Conservation (phyloP, 2,797 vertebrate genomes). For the Sternotherus odoratus region DNA sequence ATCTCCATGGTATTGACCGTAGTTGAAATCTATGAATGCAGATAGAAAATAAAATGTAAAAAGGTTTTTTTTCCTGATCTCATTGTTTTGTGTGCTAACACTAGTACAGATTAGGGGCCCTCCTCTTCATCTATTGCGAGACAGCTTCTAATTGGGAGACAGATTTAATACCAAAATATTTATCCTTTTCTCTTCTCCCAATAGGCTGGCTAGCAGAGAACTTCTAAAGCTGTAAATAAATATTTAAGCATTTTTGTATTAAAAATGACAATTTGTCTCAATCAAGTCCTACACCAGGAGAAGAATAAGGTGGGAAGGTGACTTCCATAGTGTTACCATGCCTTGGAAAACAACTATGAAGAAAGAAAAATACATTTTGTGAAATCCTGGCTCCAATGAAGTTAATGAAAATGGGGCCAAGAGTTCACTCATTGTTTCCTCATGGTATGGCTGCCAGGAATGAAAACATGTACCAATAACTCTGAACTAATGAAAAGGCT, state of each 20-base stretch:
- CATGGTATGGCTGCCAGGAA: not conserved
- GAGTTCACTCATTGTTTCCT: not conserved
- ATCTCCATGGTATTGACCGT: constrained; percentile 82
- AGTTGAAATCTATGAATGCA: constrained; percentile 78
- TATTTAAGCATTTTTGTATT: not conserved
- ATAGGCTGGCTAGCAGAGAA: not conserved
- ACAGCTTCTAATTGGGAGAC: not conserved
- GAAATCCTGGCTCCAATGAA: not conserved
- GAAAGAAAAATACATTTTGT: not conserved
- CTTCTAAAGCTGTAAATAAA: not conserved
- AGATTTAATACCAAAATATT: not conserved
- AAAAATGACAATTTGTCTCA: not conserved
- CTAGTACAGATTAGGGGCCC: not conserved
- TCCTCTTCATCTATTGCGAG: not conserved
- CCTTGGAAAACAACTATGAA: not conserved
- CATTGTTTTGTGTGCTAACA: not conserved
- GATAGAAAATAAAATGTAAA: not conserved
- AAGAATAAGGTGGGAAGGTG: not conserved
- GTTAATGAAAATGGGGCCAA: not conserved
- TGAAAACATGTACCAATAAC: not conserved
- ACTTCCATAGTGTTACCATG: not conserved
- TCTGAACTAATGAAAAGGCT: not conserved
- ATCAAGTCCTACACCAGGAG: not conserved
- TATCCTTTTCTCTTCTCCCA: not conserved
- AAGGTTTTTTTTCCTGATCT: not conserved